These are phyloP conservation scores for Muscicapa adusta DNA, from an alignment of 2,113 vertebrate species.

Conservation along the genomic window DNA sequence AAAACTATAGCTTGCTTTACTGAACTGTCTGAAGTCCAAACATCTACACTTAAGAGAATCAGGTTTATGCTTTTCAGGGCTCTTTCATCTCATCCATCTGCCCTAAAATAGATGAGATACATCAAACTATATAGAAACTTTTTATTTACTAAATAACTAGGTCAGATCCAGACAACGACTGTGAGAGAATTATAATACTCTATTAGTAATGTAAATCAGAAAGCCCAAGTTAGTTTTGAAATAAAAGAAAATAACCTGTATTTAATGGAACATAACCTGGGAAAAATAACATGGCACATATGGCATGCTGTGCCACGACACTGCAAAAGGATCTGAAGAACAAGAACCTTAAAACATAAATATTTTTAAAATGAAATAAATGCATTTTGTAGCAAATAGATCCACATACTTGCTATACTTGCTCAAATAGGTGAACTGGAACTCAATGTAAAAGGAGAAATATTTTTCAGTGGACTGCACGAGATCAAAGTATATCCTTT, in stretches of 20 bases:
- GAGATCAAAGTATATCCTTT: not conserved
- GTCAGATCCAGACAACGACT: not conserved
- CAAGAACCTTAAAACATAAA: not conserved
- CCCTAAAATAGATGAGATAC: not conserved
- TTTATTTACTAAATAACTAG: not conserved
- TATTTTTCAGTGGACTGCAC: not conserved
- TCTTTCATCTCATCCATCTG: not conserved
- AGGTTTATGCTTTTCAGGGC: not conserved
- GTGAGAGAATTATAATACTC: not conserved
- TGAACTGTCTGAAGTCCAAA: not conserved
- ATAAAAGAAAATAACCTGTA: not conserved
- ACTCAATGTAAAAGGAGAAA: not conserved
- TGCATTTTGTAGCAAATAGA: not conserved
- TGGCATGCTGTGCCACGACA: not conserved
- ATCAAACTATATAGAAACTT: not conserved
- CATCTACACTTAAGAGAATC: not conserved
- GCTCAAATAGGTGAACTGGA: accelerated
- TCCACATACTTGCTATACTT: not conserved
- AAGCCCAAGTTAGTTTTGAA: not conserved
- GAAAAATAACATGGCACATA: not conserved
- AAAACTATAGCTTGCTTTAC: not conserved
- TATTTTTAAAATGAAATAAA: not conserved
- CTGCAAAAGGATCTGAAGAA: not conserved
- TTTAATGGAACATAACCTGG: not conserved
- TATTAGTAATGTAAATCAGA: not conserved